Evolutionary conservation across 2,888 invertebrate species (phyloP).

Genomic region (Amblyjoppa proteus): DNA sequence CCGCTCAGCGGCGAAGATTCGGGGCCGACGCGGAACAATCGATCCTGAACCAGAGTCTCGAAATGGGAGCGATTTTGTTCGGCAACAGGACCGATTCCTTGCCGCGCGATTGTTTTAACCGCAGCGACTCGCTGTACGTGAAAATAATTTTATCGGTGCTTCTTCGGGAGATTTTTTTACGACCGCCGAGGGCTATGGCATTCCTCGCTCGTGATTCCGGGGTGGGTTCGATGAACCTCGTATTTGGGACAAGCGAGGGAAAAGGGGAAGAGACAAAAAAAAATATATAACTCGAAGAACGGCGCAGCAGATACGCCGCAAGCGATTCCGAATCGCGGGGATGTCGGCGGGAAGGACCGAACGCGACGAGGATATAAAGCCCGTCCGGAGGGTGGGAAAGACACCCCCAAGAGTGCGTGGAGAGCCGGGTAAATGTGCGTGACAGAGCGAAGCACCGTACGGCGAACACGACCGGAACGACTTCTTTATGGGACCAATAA

Average conservation of each 20-base stretch:
- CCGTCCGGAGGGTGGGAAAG: conserved; percentile 13
- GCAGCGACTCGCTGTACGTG: neutral
- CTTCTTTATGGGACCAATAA: conserved; percentile 83
- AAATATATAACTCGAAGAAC: conserved; percentile 23
- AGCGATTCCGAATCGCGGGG: conserved; percentile 10
- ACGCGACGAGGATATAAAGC: conserved; percentile 40
- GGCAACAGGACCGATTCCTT: neutral
- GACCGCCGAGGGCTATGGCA: conserved; percentile 7
- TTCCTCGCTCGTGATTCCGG: conserved; percentile 19
- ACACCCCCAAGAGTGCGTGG: conserved; percentile 37
- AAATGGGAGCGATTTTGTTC: neutral
- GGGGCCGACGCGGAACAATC: neutral
- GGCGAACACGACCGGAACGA: conserved; percentile 61
- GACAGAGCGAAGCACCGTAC: conserved; percentile 33
- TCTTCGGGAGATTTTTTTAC: conserved; percentile 4
- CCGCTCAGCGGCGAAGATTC: conserved; percentile 4
- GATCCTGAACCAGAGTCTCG: conserved; percentile 24
- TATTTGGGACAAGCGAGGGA: conserved; percentile 1
- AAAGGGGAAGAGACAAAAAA: neutral
- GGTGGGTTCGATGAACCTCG: neutral
- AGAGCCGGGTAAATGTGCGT: conserved; percentile 31
- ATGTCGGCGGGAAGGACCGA: conserved; percentile 9
- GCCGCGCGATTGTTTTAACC: neutral
- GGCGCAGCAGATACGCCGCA: neutral
- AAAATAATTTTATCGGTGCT: conserved; percentile 34